Conservation (phyloP, 2,888 invertebrate species). For the Eupithecia subfuscata region DNA sequence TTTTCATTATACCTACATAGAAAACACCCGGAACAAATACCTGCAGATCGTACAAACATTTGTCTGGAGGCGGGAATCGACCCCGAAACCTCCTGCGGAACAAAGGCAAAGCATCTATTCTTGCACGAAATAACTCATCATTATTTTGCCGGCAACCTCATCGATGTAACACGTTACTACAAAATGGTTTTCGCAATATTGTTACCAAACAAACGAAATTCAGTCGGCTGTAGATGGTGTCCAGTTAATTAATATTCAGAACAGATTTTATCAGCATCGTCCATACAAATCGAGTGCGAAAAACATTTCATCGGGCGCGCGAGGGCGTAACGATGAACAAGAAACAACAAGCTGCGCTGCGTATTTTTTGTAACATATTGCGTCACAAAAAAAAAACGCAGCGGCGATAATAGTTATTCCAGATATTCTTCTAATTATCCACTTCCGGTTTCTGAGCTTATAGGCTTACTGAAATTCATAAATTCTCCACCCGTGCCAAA, state of each 20-base stretch:
- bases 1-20: too few relatives aligned
- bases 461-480: too few relatives aligned
- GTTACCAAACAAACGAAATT: constrained; percentile 27
- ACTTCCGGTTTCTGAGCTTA: too few relatives aligned
- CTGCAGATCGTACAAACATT: too few relatives aligned
- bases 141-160: constrained; percentile 7
- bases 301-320: constrained; percentile 39
- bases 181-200: constrained; percentile 29
- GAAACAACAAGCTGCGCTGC: constrained; percentile 37
- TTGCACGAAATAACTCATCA: not conserved
- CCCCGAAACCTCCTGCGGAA: too few relatives aligned
- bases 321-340: constrained; percentile 30
- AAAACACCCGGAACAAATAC: too few relatives aligned
- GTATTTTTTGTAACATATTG: too few relatives aligned
- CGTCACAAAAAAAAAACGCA: too few relatives aligned
- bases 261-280: constrained; percentile 37
- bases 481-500: too few relatives aligned
- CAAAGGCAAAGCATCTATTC: not conserved
- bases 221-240: not conserved
- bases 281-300: constrained; percentile 31
- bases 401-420: too few relatives aligned
- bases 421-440: too few relatives aligned
- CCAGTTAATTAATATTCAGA: constrained; percentile 35
- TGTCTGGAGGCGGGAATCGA: too few relatives aligned
- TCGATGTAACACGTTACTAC: constrained; percentile 13